Conservation (phyloP, 2,113 vertebrate species). For the Aphelocoma coerulescens region DNA sequence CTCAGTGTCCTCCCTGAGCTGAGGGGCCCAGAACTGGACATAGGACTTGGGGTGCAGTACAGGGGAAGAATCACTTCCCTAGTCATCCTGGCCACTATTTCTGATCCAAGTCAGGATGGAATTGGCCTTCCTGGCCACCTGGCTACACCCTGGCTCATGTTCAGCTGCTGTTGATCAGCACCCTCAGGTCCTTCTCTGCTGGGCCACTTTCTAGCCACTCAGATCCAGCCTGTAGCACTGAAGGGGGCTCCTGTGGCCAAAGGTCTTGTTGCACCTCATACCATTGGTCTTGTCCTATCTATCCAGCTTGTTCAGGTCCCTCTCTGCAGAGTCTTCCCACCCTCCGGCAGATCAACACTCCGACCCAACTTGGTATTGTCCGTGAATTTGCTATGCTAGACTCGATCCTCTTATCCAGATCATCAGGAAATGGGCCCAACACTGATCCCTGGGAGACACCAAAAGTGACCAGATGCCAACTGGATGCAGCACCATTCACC, state of each 20-base stretch:
- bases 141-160: neutral
- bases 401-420: accelerated
- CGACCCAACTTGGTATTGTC: accelerated
- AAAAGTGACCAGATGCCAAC: neutral
- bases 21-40: neutral
- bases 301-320: neutral
- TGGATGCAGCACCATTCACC: neutral
- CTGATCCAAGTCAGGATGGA: neutral
- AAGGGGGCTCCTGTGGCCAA: neutral
- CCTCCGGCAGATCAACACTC: neutral
- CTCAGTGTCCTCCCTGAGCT: neutral
- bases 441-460: neutral
- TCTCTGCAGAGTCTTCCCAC: neutral
- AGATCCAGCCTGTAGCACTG: neutral
- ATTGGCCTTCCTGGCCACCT: neutral
- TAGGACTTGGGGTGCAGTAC: accelerated
- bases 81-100: neutral
- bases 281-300: accelerated
- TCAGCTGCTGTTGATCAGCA: neutral
- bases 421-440: neutral
- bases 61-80: neutral
- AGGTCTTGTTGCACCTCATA: neutral
- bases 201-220: neutral
- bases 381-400: neutral
- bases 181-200: neutral